Conservation (phyloP, 2,113 vertebrate species). For the Ctenodactylus gundi region DNA sequence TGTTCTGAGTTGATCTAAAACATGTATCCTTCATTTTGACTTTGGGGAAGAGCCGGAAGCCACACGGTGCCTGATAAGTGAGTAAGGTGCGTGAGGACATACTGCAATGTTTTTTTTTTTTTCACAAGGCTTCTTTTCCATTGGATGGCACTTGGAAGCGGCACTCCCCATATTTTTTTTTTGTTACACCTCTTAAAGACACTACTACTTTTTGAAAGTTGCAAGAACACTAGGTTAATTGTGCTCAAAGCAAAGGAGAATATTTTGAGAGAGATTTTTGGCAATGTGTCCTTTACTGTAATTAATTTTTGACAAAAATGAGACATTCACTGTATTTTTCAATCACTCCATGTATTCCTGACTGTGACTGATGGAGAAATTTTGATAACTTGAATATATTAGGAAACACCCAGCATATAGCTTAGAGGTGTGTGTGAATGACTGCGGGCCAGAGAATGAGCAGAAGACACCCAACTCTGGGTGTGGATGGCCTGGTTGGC, state of each 20-base stretch:
- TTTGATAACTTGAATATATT: too few species aligned
- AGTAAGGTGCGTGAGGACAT: neutral
- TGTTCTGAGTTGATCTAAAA: neutral
- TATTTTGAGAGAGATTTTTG: neutral
- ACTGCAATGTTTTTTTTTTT: neutral
- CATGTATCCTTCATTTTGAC: neutral
- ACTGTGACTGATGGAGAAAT: too few species aligned
- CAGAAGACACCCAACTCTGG: too few species aligned
- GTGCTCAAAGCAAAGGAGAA: neutral
- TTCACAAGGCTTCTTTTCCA: neutral
- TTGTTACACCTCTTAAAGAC: neutral
- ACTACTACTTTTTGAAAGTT: neutral
- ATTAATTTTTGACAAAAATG: neutral
- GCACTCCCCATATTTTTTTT: neutral
- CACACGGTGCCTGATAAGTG: neutral
- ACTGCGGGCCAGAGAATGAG: too few species aligned
- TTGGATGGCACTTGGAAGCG: neutral
- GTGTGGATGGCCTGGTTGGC: too few species aligned
- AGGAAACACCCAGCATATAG: too few species aligned
- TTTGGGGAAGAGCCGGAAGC: neutral
- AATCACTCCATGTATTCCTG: too few species aligned
- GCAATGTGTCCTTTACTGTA: neutral
- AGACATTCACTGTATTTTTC: neutral
- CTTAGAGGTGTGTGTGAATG: too few species aligned
- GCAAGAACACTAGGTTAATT: neutral